Evolutionary conservation across 2,888 invertebrate species (phyloP), one percentile per base, ranked within the genome.

Genomic region (Drosophila acutilabella): DNA sequence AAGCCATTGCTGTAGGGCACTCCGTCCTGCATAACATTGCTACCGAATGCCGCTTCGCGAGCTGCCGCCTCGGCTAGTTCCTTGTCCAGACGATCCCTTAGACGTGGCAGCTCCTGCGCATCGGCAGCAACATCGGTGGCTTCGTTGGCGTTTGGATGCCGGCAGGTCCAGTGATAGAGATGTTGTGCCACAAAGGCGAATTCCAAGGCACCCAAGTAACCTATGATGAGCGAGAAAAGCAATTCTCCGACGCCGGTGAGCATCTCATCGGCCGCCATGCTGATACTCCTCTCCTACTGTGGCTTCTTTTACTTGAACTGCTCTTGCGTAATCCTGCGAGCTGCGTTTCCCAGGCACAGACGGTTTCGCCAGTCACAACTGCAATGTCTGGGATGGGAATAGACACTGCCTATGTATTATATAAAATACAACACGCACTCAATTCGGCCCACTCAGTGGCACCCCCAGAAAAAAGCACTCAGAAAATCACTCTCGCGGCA

Each of bases 141-240:
- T 5, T 76, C 81, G 23, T 56, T 50, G 6, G 74, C 48, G 2
- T 70, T 57, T 1, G 82, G 70, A 80, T 92, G 92, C 48, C 80
- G 85, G 51, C 81, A 91, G n/a, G 89, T 80, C 88, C 90, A 91
- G 67, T 92, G 92, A 60, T 91, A 92, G 1, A 92, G 77, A 67
- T 92, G 92, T 7, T 90, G 89, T 14, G 90, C 87, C 26, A 92
- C 91, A 71, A 90, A 92, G 2, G 91, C 81, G 18, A 92, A 88
- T 91, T 97, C 96, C 81, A 95, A 90, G 30, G 95, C 94, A 71
- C 97, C 96, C 74, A 96, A 95, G 92, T 96, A 96, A 73, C 95
- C 94, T 64, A 96, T 94, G 73, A 96, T 93, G 85, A 96, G 93
- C 54, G 97, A 96, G 78, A 97, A 93, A 67, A 97, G 92, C 86